phyloP scores from a whole-genome alignment of 2,113 vertebrate species.

The Choloepus hoffmanni region DNA sequence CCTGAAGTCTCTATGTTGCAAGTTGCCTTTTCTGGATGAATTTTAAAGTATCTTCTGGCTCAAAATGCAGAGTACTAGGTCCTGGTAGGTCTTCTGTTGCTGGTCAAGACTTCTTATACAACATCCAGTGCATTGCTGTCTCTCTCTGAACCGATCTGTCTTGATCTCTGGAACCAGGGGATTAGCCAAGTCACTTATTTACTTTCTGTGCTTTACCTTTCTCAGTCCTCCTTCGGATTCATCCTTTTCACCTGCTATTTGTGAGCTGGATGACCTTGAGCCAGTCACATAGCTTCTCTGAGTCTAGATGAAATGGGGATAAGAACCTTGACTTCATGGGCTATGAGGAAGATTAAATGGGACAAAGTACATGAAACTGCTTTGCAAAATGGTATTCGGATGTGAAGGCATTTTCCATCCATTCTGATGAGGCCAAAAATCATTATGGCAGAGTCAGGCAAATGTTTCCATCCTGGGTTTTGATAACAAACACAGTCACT shows the following conservation, averaged over 20 bases:
- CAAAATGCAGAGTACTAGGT: neutral
- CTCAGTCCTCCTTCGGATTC: neutral
- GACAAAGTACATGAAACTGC: neutral
- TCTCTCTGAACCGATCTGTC: slow-evolving; percentile 8
- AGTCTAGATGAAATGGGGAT: neutral
- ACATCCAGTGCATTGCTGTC: neutral
- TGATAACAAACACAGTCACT: neutral
- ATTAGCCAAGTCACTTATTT: neutral
- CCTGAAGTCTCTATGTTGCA: neutral
- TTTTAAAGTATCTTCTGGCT: neutral
- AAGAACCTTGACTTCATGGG: neutral
- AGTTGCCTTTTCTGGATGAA: neutral
- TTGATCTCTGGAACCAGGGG: neutral
- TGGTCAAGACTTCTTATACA: neutral
- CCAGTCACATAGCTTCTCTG: neutral
- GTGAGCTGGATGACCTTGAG: neutral
- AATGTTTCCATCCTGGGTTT: neutral
- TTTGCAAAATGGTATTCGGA: neutral
- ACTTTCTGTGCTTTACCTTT: neutral
- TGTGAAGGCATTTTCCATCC: neutral
- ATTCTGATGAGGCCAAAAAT: neutral
- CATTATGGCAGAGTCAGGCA: neutral
- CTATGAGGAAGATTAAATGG: neutral
- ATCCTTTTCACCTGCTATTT: neutral
- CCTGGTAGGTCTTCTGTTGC: neutral